phyloP scores from a whole-genome alignment of 2,113 vertebrate species.

The Gymnorhina tibicen region DNA sequence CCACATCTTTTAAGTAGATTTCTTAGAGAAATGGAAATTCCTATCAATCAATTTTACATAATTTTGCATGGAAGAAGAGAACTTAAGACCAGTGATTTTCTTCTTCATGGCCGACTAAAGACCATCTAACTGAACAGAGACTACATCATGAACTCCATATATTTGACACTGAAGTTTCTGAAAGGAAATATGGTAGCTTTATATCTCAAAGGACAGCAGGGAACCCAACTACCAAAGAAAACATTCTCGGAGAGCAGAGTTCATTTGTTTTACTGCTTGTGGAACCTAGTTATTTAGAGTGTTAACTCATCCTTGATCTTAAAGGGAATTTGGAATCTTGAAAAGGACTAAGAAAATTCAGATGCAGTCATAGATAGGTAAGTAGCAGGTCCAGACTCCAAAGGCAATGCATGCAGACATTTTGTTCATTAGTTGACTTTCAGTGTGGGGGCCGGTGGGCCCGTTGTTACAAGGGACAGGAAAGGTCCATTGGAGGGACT shows the following conservation, averaged over 20 bases:
- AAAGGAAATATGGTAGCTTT: background rate
- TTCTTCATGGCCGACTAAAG: background rate
- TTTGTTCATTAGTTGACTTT: background rate
- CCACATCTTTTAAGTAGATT: background rate
- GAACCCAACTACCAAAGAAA: background rate
- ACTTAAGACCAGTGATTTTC: background rate
- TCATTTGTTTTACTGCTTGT: background rate
- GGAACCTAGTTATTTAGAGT: background rate
- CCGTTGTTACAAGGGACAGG: too few species aligned
- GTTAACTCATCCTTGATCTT: background rate
- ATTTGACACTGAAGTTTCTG: background rate
- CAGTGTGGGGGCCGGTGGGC: too few species aligned
- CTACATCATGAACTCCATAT: background rate
- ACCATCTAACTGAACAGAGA: background rate
- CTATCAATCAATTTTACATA: background rate
- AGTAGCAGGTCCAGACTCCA: background rate
- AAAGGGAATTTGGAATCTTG: background rate
- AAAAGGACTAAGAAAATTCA: background rate
- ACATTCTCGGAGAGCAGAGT: background rate
- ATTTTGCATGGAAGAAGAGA: background rate
- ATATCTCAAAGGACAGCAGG: background rate
- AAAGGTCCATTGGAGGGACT: too few species aligned
- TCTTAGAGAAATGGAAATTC: background rate
- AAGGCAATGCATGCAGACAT: background rate
- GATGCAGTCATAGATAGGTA: background rate